Evolutionary conservation across 2,888 invertebrate genomes (phyloP).

Genomic region (Nasonovia ribisnigri): DNA sequence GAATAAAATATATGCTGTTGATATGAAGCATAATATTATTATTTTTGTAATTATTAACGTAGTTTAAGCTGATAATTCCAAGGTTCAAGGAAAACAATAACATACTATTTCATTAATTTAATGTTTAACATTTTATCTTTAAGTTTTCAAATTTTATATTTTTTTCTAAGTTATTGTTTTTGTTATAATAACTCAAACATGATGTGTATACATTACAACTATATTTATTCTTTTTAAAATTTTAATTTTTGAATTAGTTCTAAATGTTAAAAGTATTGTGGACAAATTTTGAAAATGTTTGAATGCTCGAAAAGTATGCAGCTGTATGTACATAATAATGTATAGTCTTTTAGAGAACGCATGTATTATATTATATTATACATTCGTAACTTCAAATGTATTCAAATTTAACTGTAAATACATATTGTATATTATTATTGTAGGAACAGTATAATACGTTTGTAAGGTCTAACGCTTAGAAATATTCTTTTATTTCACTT

Average conservation of each 20-base stretch:
- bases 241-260: not conserved
- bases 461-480: not conserved
- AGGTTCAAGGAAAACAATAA: not conserved
- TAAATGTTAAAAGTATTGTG: not conserved
- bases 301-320: not conserved
- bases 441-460: not conserved
- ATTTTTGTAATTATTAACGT: not conserved
- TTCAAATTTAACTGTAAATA: not conserved
- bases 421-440: not conserved
- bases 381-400: not conserved
- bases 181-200: not conserved
- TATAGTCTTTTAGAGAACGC: not conserved
- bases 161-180: not conserved
- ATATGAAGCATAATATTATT: not conserved
- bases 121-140: not conserved
- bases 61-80: not conserved
- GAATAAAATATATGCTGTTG: not conserved
- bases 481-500: slow-evolving; percentile 5
- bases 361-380: not conserved
- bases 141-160: not conserved
- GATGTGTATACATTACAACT: not conserved
- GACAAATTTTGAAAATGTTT: not conserved
- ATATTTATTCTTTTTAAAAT: not conserved
- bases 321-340: not conserved
- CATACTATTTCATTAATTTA: not conserved